Base-by-base conservation (phyloP, 1,140 invertebrate species). In the Gonioctena quinquepunctata region DNA sequence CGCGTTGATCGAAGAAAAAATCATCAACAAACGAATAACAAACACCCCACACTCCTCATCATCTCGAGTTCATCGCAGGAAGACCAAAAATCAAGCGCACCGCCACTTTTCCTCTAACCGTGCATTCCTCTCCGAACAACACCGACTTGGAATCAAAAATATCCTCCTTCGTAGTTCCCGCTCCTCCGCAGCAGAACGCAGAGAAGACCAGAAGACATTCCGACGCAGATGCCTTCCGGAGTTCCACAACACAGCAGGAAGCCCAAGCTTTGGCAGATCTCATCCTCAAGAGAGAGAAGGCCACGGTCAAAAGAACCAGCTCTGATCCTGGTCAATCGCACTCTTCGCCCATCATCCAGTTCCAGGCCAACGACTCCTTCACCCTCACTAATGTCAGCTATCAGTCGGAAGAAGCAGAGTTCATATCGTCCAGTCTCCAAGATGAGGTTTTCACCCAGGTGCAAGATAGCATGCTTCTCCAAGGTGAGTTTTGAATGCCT, bases 1-100 rank as follows among this genome's bases (percentile, higher is more conserved):
- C 56, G 94, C 94, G 11, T 87, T 96, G 1, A 96, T 96, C 70
- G 94, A 95, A 83, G 94, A 96, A 81, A 96, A 96, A 82, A 96
- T 96, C 65, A 96, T 94, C 72, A 94, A 93, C 77, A 93, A 94
- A 76, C 85, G 93, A 66, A 90, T 86, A 13, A 89, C 87, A 13
- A 85, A 85, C 78, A 85, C 76, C 74, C 80, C 82, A 77, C 85
- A 84, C 63, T 13, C 86, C 13, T 84, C 84, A 8, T 78, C 84
- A 8, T 78, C 84, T 22, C 83, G 85, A 23, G 82, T 83, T 59
- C 79, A n/a, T n/a, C 82, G 78, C 87, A 88, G 76, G 86, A 88
- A 23, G 84, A 90, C 86, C 86, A 7, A 86, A 79, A 78, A 65
- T 73, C 78, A 21, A 73, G 62, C n/a, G 86, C 88, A 13, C 82